Conservation (phyloP, 2,888 invertebrate genomes). For the Lasioglossum lativentre region DNA sequence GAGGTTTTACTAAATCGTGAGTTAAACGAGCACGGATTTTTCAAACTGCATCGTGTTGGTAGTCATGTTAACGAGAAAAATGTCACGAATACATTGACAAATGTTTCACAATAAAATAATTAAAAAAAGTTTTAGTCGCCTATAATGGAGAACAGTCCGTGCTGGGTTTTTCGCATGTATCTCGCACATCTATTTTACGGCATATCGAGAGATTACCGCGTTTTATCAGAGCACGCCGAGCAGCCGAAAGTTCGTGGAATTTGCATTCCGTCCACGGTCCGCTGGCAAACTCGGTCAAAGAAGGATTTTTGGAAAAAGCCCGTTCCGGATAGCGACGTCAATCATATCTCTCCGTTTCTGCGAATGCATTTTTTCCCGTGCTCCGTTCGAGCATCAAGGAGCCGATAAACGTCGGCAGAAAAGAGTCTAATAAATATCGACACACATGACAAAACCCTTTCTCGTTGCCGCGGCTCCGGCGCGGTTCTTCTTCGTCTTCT, state of each 20-base stretch:
- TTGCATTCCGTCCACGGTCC: not conserved
- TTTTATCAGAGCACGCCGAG: not conserved
- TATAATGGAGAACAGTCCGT: not conserved
- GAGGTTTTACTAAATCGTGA: no score
- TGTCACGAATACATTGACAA: not conserved
- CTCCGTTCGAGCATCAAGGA: conserved; percentile 9
- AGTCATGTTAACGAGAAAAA: not conserved
- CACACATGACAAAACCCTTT: conserved; percentile 22
- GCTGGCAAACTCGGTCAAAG: conserved; percentile 5
- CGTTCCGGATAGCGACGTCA: not conserved
- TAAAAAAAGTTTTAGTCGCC: not conserved
- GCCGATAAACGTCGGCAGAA: conserved; percentile 43
- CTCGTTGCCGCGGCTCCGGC: not conserved
- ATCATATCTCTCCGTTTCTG: conserved; percentile 6
- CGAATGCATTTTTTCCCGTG: not conserved
- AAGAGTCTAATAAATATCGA: conserved; percentile 55
- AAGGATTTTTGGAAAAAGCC: not conserved
- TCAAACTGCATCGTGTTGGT: not conserved
- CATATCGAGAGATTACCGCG: not conserved
- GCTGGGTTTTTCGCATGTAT: not conserved
- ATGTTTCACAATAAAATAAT: not conserved
- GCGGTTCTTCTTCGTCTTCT: not conserved
- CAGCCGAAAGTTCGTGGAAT: not conserved
- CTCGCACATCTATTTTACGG: not conserved
- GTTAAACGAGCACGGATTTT: not conserved